Base-by-base conservation (phyloP, 1,140 invertebrate species). In the Drosophila burlai region DNA sequence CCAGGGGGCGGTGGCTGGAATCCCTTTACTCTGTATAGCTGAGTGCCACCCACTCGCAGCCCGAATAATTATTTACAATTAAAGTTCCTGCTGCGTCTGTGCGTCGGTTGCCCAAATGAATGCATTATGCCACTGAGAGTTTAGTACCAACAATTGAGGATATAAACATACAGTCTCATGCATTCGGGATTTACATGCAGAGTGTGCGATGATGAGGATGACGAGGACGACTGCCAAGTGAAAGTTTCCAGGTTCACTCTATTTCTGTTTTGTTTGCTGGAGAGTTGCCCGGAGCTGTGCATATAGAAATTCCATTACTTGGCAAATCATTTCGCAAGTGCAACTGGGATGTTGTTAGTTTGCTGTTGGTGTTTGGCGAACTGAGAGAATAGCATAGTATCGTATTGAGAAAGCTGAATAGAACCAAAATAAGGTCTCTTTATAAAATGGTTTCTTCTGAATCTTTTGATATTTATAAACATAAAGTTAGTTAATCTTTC, bases 31-130 rank as follows among this genome's bases (percentile, higher is more conserved):
- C 18, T 43, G 42, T 40, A 66, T 54, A 59, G 50, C 36, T 13
- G 31, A 69, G 55, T 69, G 36, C 13, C 18, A 4, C 31, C 45
- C 24, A 18, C 36, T 66, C 9, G 16, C n/a, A 47, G 52, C 62
- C 21, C 13, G 80, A 52, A 73, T 83, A 80, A 86, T 87, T 83
- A 83, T 60, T 80, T 80, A 42, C 71, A 83, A 80, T 86, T 77
- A 80, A 77, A 83, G 76, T 74, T 83, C 55, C 36, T 58, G 52
- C 46, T 43, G 49, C 24, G 31, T 40, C 38, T 61, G 49, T 45
- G 45, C 10, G n/a, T 46, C 26, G 45, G 50, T 40, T 31, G 34
- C 24, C 18, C 50, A 72, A 76, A 81, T 67, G 31, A 68, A 68
- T 71, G 66, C 66, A 79, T 86, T 66, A 79, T 66, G 46, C 55